Evolutionary conservation across 2,797 vertebrate species (phyloP), one percentile per base, ranked within the genome.

Genomic region (Philypnodon macrostomus): DNA sequence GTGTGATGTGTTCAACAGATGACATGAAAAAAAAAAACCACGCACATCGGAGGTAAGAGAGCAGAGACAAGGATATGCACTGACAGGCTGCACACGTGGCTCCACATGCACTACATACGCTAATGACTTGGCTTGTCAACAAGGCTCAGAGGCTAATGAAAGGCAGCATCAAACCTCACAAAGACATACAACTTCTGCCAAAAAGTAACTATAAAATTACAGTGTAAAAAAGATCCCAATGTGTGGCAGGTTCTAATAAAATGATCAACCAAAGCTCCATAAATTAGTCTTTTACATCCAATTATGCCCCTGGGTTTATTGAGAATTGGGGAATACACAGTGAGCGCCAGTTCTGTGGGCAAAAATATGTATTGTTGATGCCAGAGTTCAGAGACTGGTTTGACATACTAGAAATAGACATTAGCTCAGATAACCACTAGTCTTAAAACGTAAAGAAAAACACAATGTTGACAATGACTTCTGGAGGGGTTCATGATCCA

Each of bases 1-100:
- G 32, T 31, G 5, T 37, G 51, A 76, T 72, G 53, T 72, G 63
- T 72, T 62, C 46, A 58, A 39, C 70, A 76, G 69, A 79, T 61
- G 70, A 75, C 18, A 16, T 14, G 18, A 58, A 63, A 53, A 11
- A 18, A 16, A 58, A 63, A 53, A 11, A 18, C 15, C 15, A 31
- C 9, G 35, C 46, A 36, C 11, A 41, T 41, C 19, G 17, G 39
- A n/a, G 26, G 44, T 33, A 37, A 41, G 51, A 44, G 18, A 37
- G 38, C n/a, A 19, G 24, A 45, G 16, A 39, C 1, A 23, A 13
- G 15, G 44, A 16, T 6, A 21, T 17, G n/a, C n/a, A n/a, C n/a
- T n/a, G n/a, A n/a, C n/a, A n/a, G 45, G 23, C 34, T 30, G 33
- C 18, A 40, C 37, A 42, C 5, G 15, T 8, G 21, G 16, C 2